Percentiles rank a stretch among this genome's conserved stretches.
Evolutionary conservation across 1,140 invertebrate species (phyloP).

Genomic region (Physella acuta): DNA sequence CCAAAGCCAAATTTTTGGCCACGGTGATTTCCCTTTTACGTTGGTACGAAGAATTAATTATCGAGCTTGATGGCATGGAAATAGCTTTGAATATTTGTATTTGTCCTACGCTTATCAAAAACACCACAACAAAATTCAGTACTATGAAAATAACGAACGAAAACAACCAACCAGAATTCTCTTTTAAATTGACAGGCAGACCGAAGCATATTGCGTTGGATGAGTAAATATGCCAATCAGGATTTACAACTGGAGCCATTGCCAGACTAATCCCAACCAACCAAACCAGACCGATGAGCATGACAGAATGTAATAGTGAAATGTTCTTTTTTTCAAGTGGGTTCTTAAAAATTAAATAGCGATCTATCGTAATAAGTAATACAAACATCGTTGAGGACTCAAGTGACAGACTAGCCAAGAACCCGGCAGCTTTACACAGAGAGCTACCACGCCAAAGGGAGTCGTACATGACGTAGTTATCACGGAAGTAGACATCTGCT

Average conservation of each 20-base stretch:
- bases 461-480: conserved; percentile 41
- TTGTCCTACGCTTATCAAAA: conserved; percentile 25
- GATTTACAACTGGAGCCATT: neutral
- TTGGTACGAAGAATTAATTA: conserved; percentile 25
- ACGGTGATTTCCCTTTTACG: conserved; percentile 35
- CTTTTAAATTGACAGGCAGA: conserved; percentile 18
- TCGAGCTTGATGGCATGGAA: neutral
- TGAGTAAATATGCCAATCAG: neutral
- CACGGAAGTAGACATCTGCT: conserved; percentile 28
- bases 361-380: conserved; percentile 37
- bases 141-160: conserved; percentile 23
- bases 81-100: neutral
- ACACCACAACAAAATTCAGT: conserved; percentile 24
- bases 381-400: conserved; percentile 26
- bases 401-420: conserved; percentile 39
- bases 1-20: conserved; percentile 32
- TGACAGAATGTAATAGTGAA: neutral
- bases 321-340: conserved; percentile 32
- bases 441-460: conserved; percentile 35
- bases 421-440: conserved; percentile 44
- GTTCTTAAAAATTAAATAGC: conserved; percentile 39
- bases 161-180: conserved; percentile 11
- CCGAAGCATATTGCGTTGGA: conserved; percentile 19
- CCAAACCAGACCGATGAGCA: neutral
- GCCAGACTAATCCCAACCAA: neutral